Base-by-base conservation (phyloP, 2,797 vertebrate genomes). In the Buceros bicornis region DNA sequence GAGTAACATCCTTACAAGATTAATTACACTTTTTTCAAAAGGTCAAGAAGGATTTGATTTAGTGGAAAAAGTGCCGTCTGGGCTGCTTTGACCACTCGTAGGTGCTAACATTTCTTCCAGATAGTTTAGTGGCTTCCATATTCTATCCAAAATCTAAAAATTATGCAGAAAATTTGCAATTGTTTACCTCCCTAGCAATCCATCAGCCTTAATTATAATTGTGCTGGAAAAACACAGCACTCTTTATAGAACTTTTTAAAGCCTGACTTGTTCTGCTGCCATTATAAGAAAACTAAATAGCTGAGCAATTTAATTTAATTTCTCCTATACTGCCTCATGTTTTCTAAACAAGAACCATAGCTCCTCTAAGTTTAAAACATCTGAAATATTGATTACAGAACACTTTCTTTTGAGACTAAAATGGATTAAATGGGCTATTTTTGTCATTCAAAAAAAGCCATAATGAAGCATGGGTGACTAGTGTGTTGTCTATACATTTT, bases 221-320 rank as follows among this genome's bases (percentile, higher is more conserved):
- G n/a, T 89, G 73, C 47, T 84, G 37, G n/a, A 47, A 81, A 92
- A 95, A 89, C 47, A 40, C 12, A 92, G 26, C 37, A 60, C 48
- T 93, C 71, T 70, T 81, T 67, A 83, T 76, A 92, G 72, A 89
- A 70, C 37, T 65, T 89, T 82, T 93, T 83, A 79, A 96, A 88
- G 72, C 64, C 90, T 93, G 71, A 80, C 67, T 89, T 95, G 58
- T 90, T 95, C 90, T 87, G 65, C 89, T 95, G 64, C 53, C 72
- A 81, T 96, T 96, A 87, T 72, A 91, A 95, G 58, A 91, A 94
- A 97, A 65, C 33, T 73, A 95, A 97, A 97, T 60, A 81, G 25
- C 65, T 89, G 60, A 93, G 66, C 78, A 89, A 97, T 96, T 97
- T 95, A 96, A 96, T 97, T 97, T 95, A 95, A 95, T 96, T 89